phyloP scores from a whole-genome alignment of 2,113 vertebrate species.

The Sebastes fasciatus region DNA sequence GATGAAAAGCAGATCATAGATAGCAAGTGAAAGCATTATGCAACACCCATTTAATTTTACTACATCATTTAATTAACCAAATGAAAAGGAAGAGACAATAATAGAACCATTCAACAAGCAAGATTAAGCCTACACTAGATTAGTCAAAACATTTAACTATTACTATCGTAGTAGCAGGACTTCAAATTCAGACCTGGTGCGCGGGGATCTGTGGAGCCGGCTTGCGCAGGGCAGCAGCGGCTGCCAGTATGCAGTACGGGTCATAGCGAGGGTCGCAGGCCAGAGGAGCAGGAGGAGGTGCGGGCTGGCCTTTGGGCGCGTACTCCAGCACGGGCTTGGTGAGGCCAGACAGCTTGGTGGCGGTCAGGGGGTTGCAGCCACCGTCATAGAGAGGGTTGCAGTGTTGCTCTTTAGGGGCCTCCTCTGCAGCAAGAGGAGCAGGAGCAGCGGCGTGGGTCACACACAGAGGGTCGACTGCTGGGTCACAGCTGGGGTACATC shows the following conservation, averaged over 20 bases:
- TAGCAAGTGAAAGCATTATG: constrained; percentile 62
- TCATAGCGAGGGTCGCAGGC: constrained; percentile 80
- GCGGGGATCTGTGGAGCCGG: constrained; percentile 71
- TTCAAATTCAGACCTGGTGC: constrained; percentile 80
- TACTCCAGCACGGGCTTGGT: constrained; percentile 81
- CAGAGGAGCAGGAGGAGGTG: constrained; percentile 62
- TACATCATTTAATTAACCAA: constrained; percentile 60
- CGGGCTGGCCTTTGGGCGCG: constrained; percentile 54
- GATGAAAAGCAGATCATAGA: constrained; percentile 54
- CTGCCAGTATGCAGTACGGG: constrained; percentile 80
- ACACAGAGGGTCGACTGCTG: constrained; percentile 81
- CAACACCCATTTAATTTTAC: constrained; percentile 61
- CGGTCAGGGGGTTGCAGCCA: constrained; percentile 83
- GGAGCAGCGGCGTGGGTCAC: constrained; percentile 50
- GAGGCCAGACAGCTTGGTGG: constrained; percentile 76
- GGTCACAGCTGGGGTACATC: constrained; percentile 79
- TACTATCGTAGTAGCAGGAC: constrained; percentile 52
- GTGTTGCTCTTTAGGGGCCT: constrained; percentile 69
- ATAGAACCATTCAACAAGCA: constrained; percentile 41
- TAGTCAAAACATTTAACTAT: constrained; percentile 46
- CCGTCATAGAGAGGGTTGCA: constrained; percentile 85
- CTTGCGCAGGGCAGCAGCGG: constrained; percentile 71
- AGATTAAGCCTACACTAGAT: constrained; percentile 44
- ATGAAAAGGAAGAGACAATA: constrained; percentile 44
- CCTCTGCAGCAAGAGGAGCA: constrained; percentile 53